Evolutionary conservation across 2,797 vertebrate species (phyloP), one percentile per base, ranked within the genome.

Genomic region (Meda fulgida): DNA sequence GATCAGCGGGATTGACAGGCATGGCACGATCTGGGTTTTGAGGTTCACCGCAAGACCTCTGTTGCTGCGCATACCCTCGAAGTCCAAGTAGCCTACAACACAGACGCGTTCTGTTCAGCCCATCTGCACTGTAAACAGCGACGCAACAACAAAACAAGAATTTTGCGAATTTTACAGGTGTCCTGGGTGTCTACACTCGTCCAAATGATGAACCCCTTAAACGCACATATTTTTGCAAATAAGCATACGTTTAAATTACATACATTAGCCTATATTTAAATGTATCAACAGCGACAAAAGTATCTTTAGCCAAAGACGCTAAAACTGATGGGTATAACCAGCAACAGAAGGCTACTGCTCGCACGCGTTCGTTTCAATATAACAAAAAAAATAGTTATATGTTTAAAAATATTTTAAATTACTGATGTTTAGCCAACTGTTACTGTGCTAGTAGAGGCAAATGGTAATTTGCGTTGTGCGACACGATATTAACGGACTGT

Each of bases 1-100:
- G 34, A 55, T 83, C 48, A 77, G 10, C 43, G n/a, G 53, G 69
- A 89, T 87, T 90, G 86, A 89, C 86, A 89, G 82, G 75, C 86
- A 83, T 79, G 43, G 65, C 85, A 88, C 73, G 84, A 83, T 78
- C 80, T 67, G 67, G 85, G 76, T 36, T 67, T 72, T 84, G 80
- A 81, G 78, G 86, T 85, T 84, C 48, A 69, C 85, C 83, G 34
- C 83, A 75, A 86, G 78, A 80, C 67, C 46, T 70, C 78, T 36
- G 83, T 69, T 63, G 58, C 71, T 78, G 26, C 70, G 73, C 43
- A 29, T 58, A 43, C 67, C 18, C 76, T 70, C 38, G 46, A 71
- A 29, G 83, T 65, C 53, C 53, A 71, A n/a, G 83, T 80, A 81
- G n/a, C n/a, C n/a, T 77, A 72, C 78, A 83, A 77, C 80, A 78